Evolutionary conservation across 1,140 invertebrate genomes (phyloP).

Genomic region (Metopolophium dirhodum): DNA sequence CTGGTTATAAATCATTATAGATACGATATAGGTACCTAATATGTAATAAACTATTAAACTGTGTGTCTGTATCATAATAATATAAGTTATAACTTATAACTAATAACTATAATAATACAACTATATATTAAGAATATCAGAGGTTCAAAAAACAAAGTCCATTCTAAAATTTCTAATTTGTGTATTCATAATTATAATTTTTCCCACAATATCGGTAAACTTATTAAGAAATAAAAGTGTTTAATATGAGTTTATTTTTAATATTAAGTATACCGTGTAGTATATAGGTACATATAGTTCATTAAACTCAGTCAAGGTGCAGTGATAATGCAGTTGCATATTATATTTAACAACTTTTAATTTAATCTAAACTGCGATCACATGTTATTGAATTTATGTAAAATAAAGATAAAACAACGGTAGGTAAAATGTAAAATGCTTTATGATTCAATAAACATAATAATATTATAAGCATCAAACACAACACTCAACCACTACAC

Average conservation of each 20-base stretch:
- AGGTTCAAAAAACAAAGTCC: background rate
- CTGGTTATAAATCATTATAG: background rate
- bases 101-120: background rate
- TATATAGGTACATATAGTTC: background rate
- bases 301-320: background rate
- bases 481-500: background rate
- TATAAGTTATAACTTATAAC: background rate
- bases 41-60: too few relatives aligned
- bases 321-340: background rate
- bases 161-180: background rate
- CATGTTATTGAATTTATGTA: background rate
- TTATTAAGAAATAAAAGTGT: background rate
- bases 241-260: background rate
- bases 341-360: background rate
- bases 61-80: background rate
- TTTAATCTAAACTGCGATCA: background rate
- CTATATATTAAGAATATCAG: background rate
- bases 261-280: background rate
- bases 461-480: background rate
- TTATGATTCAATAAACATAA: background rate
- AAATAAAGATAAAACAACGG: background rate
- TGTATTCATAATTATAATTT: background rate
- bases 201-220: background rate
- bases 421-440: background rate
- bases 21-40: too few relatives aligned